Percentiles rank a stretch among this genome's conserved stretches.
These are phyloP conservation scores for Haliclona indistincta DNA, from an alignment of 37 sponge, comb jelly and placozoan genomes.

Conservation along the genomic window DNA sequence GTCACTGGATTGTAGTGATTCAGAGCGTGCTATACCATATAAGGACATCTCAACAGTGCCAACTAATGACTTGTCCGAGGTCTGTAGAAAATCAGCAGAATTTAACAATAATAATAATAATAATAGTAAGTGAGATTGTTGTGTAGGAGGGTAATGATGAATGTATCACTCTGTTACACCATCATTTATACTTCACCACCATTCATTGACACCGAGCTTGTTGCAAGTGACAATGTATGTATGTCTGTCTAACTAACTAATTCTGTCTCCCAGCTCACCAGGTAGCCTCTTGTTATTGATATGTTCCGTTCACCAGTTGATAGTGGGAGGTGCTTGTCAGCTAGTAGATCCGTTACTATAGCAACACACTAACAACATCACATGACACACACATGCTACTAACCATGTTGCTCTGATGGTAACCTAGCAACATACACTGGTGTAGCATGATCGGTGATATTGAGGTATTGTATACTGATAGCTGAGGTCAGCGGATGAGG, in stretches of 20 bases:
- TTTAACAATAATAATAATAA: too few species aligned
- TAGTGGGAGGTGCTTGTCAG: background rate
- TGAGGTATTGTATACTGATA: slow-evolving; percentile 1
- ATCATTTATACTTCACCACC: too few species aligned
- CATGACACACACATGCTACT: slow-evolving; percentile 21
- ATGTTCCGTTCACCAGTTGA: background rate
- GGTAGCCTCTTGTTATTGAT: slow-evolving; percentile 8
- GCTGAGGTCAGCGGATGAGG: background rate
- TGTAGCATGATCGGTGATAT: slow-evolving; percentile 9
- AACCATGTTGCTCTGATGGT: slow-evolving; percentile 52
- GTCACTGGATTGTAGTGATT: too few species aligned
- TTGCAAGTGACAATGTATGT: background rate
- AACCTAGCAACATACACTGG: slow-evolving; percentile 33
- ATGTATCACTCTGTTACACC: too few species aligned
- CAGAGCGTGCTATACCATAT: too few species aligned
- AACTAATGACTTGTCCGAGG: slow-evolving; percentile 22
- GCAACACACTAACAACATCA: background rate
- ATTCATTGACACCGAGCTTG: too few species aligned
- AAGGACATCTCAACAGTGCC: slow-evolving; percentile 34
- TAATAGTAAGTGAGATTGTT: too few species aligned
- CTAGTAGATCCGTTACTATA: background rate
- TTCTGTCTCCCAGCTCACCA: background rate
- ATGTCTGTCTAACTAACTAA: background rate
- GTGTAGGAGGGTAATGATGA: too few species aligned
- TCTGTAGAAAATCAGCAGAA: too few species aligned